Evolutionary conservation across 92 coral and sea anemone species (phyloP).

Genomic region (Zoanthus sociatus): DNA sequence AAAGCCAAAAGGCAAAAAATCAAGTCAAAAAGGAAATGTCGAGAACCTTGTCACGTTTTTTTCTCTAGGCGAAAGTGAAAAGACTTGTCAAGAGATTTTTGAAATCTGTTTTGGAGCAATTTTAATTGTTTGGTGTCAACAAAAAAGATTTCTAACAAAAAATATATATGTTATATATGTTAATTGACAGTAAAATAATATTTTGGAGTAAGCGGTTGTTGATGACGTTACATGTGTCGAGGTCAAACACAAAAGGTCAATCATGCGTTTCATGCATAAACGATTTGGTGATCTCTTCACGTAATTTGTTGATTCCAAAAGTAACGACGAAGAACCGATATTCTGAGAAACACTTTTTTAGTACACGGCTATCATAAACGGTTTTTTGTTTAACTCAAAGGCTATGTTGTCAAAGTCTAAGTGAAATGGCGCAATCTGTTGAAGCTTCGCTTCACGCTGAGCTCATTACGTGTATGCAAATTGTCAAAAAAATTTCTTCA

Average conservation of each 20-base stretch:
- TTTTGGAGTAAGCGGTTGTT: neutral
- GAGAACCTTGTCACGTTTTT: too few species aligned
- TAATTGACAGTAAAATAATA: neutral
- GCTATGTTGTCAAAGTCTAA: neutral
- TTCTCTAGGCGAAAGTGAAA: neutral
- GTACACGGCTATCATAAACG: neutral
- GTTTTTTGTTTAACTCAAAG: neutral
- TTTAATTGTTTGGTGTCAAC: neutral
- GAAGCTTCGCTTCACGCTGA: conserved; percentile 22
- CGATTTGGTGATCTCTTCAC: conserved; percentile 7
- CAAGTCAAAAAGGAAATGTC: too few species aligned
- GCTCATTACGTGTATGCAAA: conserved; percentile 34
- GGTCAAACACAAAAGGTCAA: conserved; percentile 29
- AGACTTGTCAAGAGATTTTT: neutral
- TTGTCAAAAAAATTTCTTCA: conserved; percentile 30
- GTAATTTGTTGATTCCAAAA: neutral
- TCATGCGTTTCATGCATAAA: neutral
- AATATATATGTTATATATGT: neutral
- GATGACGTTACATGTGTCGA: conserved; percentile 26
- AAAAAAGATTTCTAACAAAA: neutral
- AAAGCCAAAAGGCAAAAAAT: too few species aligned
- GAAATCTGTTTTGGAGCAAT: neutral
- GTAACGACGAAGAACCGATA: neutral
- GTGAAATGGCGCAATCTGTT: conserved; percentile 19
- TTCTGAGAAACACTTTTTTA: neutral